Base-by-base conservation (phyloP, 2,888 invertebrate species). In the Boloria euphrosyne region DNA sequence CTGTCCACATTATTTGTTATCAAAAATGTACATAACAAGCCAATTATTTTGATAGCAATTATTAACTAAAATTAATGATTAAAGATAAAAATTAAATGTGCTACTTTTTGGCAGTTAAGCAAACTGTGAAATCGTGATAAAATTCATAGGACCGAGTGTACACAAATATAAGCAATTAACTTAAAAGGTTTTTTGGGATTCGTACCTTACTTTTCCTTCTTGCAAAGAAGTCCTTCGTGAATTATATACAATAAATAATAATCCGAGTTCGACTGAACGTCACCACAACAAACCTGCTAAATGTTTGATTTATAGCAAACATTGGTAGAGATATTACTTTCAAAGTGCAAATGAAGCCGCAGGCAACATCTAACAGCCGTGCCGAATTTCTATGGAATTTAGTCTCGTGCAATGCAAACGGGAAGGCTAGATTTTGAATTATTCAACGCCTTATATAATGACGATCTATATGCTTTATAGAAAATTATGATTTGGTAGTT, bases 321-420 rank as follows among this genome's bases (percentile, higher is more conserved):
- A 31, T 31, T 16, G 31, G 31, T 17, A 17, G 50, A 59, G 38
- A 59, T 59, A 59, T 59, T 59, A 59, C 38, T 59, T 59, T 22
- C 59, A 50, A 50, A 59, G 31, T 59, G 59, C 17, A 59, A 59
- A 50, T 59, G 59, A 59, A 59, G 59, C 49, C 49, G 38, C 50
- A 49, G 49, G 59, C 50, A 50, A 47, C 38, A 49, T 31, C 49
- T 59, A 50, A 31, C 59, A 49, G 59, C 49, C 38, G 59, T 47
- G 7, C 59, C 50, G 50, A 59, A 59, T 59, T 59, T 59, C 59
- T 49, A 49, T 58, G 47, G 47, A 31, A 58, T 59, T 49, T 27
- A 59, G 50, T 59, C 59, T 59, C 17, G 49, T 50, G 31, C 50
- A 59, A 38, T 38, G 38, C 31, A 49, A 59, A 47, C 58, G 47